Percentiles rank a stretch among this genome's conserved stretches.
These are phyloP conservation scores for Copsychus sechellarum DNA, from an alignment of 2,113 vertebrate genomes.

Conservation along the genomic window DNA sequence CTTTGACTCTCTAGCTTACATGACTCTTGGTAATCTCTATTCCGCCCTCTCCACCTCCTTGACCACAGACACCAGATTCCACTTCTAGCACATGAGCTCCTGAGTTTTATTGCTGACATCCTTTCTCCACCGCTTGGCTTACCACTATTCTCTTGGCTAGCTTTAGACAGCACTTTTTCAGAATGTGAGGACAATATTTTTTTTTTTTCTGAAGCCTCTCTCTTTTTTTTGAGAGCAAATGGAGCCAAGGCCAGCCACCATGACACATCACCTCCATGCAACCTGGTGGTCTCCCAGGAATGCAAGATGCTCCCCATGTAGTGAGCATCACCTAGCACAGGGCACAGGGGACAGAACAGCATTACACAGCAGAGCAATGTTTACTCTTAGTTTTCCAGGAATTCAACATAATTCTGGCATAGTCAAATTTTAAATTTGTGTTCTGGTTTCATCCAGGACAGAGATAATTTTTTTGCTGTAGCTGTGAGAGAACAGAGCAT, in stretches of 20 bases:
- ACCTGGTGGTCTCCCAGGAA: background rate
- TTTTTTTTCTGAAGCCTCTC: background rate
- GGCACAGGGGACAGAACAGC: background rate
- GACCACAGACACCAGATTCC: background rate
- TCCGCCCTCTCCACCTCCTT: background rate
- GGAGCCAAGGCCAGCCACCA: fast-evolving
- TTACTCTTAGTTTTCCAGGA: background rate
- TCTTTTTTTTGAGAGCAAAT: background rate
- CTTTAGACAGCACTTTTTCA: background rate
- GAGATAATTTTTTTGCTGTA: background rate
- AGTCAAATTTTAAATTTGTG: background rate
- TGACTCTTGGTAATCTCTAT: background rate
- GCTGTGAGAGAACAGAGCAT: background rate
- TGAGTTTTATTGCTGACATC: background rate
- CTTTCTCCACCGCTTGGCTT: background rate
- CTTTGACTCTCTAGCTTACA: background rate
- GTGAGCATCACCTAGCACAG: background rate
- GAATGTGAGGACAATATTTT: fast-evolving
- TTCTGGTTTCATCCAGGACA: background rate
- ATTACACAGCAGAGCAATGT: background rate
- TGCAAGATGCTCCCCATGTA: fast-evolving
- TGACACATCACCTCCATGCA: background rate
- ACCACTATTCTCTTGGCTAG: background rate
- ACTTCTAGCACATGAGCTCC: background rate
- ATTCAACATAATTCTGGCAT: background rate